Percentiles rank a stretch among this genome's conserved stretches.
phyloP scores from a whole-genome alignment of 2,888 invertebrate species.

The Sarcophaga caerulescens region DNA sequence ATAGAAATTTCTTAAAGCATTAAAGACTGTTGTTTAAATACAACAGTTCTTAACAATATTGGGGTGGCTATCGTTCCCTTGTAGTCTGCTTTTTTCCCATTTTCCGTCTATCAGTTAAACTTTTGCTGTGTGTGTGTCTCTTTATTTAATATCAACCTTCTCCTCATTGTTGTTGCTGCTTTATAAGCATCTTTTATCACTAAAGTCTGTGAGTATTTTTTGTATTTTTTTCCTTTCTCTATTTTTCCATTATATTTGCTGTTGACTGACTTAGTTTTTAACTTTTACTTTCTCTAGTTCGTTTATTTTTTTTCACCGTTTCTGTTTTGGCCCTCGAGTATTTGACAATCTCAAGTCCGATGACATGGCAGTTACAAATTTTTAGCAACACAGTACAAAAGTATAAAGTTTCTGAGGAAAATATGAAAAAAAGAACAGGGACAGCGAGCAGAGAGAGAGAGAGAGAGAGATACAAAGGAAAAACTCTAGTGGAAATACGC shows the following conservation, averaged over 20 bases:
- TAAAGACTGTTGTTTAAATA: too few species aligned
- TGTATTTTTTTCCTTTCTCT: not conserved
- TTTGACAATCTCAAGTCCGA: slow-evolving; percentile 43
- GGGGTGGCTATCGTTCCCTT: too few species aligned
- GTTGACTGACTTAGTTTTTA: not conserved
- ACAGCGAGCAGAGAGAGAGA: too few species aligned
- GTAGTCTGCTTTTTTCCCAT: too few species aligned
- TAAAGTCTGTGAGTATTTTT: not conserved
- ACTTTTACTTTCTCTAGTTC: not conserved
- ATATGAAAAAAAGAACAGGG: not conserved
- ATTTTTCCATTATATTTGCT: slow-evolving; percentile 6
- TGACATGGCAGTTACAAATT: slow-evolving; percentile 24
- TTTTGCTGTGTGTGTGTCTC: not conserved
- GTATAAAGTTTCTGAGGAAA: too few species aligned
- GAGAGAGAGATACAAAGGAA: too few species aligned
- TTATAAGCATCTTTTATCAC: not conserved
- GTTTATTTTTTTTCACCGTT: not conserved
- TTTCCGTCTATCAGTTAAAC: too few species aligned
- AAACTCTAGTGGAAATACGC: too few species aligned
- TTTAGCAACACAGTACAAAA: not conserved
- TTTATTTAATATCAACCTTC: not conserved
- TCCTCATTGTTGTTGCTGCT: not conserved
- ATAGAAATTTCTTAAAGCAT: too few species aligned
- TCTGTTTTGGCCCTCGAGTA: slow-evolving; percentile 46
- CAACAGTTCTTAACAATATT: too few species aligned